These are phyloP conservation scores for Girardinus metallicus DNA, from an alignment of 2,797 vertebrate genomes.

Conservation along the genomic window DNA sequence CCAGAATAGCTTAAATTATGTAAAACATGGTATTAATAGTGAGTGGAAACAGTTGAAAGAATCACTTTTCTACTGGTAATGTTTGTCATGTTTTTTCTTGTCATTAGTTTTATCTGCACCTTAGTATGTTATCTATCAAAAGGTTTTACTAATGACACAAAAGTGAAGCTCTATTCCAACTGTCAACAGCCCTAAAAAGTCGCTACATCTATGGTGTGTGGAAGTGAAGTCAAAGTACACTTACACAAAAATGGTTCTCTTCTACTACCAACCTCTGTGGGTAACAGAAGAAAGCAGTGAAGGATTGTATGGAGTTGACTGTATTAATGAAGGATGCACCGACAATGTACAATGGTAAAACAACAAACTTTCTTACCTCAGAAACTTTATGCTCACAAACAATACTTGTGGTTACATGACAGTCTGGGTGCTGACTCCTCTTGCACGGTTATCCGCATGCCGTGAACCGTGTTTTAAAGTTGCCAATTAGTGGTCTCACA, in stretches of 20 bases:
- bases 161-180: not conserved
- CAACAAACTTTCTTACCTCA: not conserved
- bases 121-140: not conserved
- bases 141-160: not conserved
- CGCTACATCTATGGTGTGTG: not conserved
- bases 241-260: not conserved
- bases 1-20: not conserved
- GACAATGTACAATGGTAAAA: not conserved
- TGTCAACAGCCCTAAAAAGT: not conserved
- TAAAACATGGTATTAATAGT: not conserved
- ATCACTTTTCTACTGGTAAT: not conserved
- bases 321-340: not conserved
- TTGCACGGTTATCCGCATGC: not conserved
- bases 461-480: not conserved
- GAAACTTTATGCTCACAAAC: not conserved
- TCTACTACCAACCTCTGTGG: not conserved
- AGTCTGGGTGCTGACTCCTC: not conserved
- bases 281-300: not conserved
- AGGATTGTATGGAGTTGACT: not conserved
- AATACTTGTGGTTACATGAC: not conserved
- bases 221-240: not conserved
- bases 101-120: not conserved
- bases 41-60: not conserved
- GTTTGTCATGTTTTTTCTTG: not conserved
- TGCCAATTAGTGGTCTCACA: too few relatives aligned